Evolutionary conservation across 2,113 vertebrate species (phyloP), one percentile per base, ranked within the genome.

Genomic region (Dipodomys stephensi): DNA sequence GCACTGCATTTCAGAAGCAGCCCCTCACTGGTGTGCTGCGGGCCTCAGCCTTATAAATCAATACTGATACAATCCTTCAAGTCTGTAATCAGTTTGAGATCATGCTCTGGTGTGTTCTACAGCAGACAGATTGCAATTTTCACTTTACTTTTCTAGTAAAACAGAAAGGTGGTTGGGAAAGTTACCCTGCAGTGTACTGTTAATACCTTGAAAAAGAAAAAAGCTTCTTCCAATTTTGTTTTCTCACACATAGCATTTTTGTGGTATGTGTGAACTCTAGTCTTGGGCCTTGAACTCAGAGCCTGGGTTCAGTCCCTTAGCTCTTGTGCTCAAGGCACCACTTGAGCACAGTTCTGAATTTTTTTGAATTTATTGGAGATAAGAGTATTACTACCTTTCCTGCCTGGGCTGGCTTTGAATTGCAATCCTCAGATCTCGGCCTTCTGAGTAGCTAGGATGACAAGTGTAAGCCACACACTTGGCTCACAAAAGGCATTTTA

Each of bases 11-110:
- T 76, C 65, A 57, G 79, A 69, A n/a, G 57, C 49, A 6, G 86
- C 64, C 0, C 49, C 91, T 76, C 87, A 9, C 80, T 49, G 94
- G 67, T 53, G 8, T 10, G 69, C 94, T 46, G 84, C 22, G 1
- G 82, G 88, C 69, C 60, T 91, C 90, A 79, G 74, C 79, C 94
- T 92, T 77, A 23, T n/a, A 91, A 90, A 96, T 97, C 96, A 30
- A 95, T 96, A 90, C 92, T 94, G 96, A 97, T 95, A 23, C 89
- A 86, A 94, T 96, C 93, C 84, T 86, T 65, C 95, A 90, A 93
- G 94, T 83, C 93, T 85, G 74, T 95, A 95, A 96, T 93, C 95
- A 88, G 82, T 88, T 93, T 95, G 96, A 79, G 94, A 93, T 90
- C 83, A 15, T 44, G 93, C 87, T 97, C 94, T 49, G 46, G 30